phyloP scores from a whole-genome alignment of 2,113 vertebrate species.

The Lepus europaeus region DNA sequence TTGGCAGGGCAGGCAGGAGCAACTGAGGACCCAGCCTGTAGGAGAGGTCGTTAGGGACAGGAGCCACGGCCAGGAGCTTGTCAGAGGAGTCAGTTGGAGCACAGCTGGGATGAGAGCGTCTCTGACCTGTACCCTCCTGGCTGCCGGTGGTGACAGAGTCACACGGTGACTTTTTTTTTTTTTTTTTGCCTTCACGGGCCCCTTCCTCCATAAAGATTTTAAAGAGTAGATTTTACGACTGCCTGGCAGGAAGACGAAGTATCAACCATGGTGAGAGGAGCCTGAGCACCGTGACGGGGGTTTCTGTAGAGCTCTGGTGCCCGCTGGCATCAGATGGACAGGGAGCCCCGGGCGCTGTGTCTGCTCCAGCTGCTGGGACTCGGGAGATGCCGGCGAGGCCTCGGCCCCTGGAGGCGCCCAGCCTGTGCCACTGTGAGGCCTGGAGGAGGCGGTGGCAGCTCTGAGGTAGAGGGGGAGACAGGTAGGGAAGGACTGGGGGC shows the following conservation, averaged over 20 bases:
- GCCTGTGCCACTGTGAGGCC: not conserved
- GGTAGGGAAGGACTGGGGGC: not conserved
- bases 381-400: not conserved
- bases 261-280: not conserved
- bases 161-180: not conserved
- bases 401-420: not conserved
- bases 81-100: not conserved
- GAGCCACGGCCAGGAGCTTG: fast-evolving
- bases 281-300: not conserved
- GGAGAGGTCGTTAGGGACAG: not conserved
- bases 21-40: not conserved
- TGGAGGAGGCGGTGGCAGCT: not conserved
- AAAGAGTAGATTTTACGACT: not conserved
- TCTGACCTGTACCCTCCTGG: not conserved
- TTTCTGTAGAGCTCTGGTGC: not conserved
- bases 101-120: fast-evolving
- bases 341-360: fast-evolving
- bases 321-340: fast-evolving
- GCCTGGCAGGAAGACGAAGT: not conserved
- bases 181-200: not conserved
- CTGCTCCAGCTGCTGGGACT: not conserved
- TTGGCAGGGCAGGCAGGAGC: not conserved
- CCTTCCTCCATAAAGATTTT: not conserved
- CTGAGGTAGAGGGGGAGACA: no score
- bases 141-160: fast-evolving